Conservation (phyloP, 2,113 vertebrate genomes). For the Pseudolaguvia tuberculata region DNA sequence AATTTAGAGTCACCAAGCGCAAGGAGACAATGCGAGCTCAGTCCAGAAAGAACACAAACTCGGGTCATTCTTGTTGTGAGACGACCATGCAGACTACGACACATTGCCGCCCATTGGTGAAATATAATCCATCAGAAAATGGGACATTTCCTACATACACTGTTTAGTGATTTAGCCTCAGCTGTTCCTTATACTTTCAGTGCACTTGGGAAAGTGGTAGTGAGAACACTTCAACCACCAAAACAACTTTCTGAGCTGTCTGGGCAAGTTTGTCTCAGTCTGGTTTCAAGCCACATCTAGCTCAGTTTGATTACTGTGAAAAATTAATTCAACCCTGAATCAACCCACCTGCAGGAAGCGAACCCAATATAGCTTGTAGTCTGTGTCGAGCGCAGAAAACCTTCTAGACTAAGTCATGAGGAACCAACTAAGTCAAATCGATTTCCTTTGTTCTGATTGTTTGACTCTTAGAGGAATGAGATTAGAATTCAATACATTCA, state of each 20-base stretch:
- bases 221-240: background rate
- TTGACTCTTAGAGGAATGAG: background rate
- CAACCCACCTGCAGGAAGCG: background rate
- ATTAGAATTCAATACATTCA: too few species aligned
- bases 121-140: too few species aligned
- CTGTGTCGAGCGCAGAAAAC: background rate
- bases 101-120: too few species aligned
- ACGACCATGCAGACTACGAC: too few species aligned
- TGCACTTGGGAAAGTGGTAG: too few species aligned
- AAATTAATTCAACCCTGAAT: conserved; percentile 10
- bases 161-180: background rate
- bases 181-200: background rate
- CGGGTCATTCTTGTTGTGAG: too few species aligned
- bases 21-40: too few species aligned
- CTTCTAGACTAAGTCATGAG: background rate
- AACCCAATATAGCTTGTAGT: background rate
- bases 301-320: conserved; percentile 4
- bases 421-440: background rate
- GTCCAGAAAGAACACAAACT: too few species aligned
- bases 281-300: background rate
- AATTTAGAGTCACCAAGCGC: too few species aligned
- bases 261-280: conserved; percentile 6
- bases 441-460: background rate
- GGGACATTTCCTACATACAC: too few species aligned
- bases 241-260: background rate